Evolutionary conservation across 2,888 invertebrate genomes (phyloP).

Genomic region (Noctua comes): DNA sequence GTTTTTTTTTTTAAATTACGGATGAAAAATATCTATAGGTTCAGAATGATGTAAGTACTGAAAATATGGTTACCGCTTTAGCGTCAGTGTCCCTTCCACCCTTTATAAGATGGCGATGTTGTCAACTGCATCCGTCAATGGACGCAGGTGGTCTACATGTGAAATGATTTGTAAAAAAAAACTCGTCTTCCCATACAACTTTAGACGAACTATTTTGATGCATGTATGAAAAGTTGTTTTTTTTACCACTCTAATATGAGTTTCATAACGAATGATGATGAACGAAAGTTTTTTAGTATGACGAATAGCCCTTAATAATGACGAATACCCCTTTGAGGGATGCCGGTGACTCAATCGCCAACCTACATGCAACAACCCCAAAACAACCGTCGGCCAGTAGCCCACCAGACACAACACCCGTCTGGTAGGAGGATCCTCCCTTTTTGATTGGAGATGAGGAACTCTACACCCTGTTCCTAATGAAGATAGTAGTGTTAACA

Average conservation of each 20-base stretch:
- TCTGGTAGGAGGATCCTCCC: neutral
- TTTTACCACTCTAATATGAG: neutral
- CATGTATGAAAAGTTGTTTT: neutral
- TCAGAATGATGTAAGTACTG: too few species aligned
- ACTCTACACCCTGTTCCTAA: neutral
- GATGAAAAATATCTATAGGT: too few species aligned
- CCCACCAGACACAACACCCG: neutral
- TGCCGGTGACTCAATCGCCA: neutral
- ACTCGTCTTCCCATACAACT: neutral
- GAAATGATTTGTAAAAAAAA: neutral
- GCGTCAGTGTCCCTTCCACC: too few species aligned
- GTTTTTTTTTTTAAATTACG: too few species aligned
- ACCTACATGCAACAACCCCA: neutral
- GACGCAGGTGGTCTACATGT: neutral
- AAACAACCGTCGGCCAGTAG: neutral
- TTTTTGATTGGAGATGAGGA: neutral
- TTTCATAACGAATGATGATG: neutral
- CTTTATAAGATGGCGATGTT: neutral
- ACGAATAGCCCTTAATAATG: too few species aligned
- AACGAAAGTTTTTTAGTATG: neutral
- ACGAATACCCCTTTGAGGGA: neutral
- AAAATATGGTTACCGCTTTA: too few species aligned
- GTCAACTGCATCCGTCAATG: neutral
- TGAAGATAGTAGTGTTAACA: neutral
- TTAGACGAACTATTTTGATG: neutral